These are phyloP conservation scores for Drosophila meridiana DNA, from an alignment of 2,888 invertebrate genomes.

Conservation along the genomic window DNA sequence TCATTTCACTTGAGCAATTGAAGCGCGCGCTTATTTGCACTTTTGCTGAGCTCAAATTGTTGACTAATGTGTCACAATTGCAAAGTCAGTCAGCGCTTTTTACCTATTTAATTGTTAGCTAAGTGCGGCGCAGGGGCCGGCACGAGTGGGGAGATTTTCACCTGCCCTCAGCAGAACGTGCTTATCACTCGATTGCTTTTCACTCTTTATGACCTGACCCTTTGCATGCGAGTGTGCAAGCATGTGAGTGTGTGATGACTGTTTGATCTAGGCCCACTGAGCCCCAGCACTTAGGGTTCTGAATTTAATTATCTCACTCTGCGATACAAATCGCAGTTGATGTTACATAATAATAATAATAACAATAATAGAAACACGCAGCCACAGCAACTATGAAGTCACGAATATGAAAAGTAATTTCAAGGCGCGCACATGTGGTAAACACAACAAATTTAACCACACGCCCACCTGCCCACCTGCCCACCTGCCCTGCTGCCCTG, in stretches of 20 bases:
- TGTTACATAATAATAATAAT: conserved; percentile 62
- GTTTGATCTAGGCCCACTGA: not conserved
- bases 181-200: conserved; percentile 53
- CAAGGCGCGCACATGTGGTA: conserved; percentile 74
- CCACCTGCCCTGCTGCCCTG: conserved; percentile 9
- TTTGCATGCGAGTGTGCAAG: not conserved
- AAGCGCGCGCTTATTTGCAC: conserved; percentile 82
- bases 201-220: conserved; percentile 23
- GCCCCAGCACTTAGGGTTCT: not conserved
- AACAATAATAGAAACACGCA: conserved; percentile 13
- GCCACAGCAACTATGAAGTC: conserved; percentile 54
- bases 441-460: conserved; percentile 48
- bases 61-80: conserved; percentile 83
- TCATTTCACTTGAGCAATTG: conserved; percentile 83
- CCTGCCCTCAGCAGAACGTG: conserved; percentile 60
- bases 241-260: not conserved
- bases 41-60: conserved; percentile 83
- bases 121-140: not conserved
- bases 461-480: conserved; percentile 19
- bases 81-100: conserved; percentile 65
- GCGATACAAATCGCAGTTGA: conserved; percentile 58
- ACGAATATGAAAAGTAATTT: conserved; percentile 76
- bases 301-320: conserved; percentile 51
- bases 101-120: conserved; percentile 32
- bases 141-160: conserved; percentile 50